Base-by-base conservation (phyloP, 1,140 invertebrate genomes). In the Globodera rostochiensis region DNA sequence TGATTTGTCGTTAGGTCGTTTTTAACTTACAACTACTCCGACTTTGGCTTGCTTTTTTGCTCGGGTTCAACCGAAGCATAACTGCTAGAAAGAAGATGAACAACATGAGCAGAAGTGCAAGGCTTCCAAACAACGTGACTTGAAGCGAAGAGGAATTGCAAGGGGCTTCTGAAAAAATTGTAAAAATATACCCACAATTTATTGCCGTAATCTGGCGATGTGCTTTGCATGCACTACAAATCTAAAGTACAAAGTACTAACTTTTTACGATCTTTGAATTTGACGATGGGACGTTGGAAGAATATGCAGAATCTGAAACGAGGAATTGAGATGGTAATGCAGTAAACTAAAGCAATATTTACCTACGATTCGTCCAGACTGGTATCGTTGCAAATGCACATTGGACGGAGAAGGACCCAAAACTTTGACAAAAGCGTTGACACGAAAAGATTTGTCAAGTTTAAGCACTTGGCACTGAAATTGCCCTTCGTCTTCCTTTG, bases 381-480 rank as follows among this genome's bases (percentile, higher is more conserved):
- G 25, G 73, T 87, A 87, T 60, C 87, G 67, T 60, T 73, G 46
- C 19, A 86, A 87, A 49, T 64, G 73, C 11, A 82, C 77, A 25
- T 74, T 57, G 19, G n/a, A 45, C 13, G 86, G 85, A n/a, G 80
- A 11, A 73, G 46, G 46, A 85, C 84, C 85, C 15, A 86, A 82
- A 81, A 86, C 75, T 64, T 87, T 86, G 15, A 87, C 47, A 66
- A 74, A 47, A 64, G 84, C 45, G 49, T 79, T 74, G n/a, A 74
- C 50, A 36, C 81, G 69, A 47, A 82, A 79, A 6, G 47, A 53
- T 3, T 70, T 45, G 8, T 53, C 60, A 49, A 36, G 70, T 49
- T 77, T 50, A 47, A 87, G 25, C 80, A 85, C 74, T 64, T 86
- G 85, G 46, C 85, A 86, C 70, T 86, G 85, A 50, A 87, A 86